phyloP scores from a whole-genome alignment of 2,113 vertebrate species.

The Aldabrachelys gigantea region DNA sequence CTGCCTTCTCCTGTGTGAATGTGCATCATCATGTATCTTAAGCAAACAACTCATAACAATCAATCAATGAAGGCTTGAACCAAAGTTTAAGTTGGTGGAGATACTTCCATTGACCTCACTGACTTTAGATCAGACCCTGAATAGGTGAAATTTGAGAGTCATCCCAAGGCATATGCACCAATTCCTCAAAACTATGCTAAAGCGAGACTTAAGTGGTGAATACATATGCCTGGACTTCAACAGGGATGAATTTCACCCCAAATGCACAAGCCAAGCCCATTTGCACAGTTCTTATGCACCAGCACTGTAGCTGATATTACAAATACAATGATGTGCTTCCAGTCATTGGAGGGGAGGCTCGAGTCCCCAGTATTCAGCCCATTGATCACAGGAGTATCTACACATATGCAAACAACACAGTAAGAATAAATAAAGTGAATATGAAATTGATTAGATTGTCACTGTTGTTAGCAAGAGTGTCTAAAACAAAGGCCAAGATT shows the following conservation, averaged over 20 bases:
- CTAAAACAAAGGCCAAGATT: background rate
- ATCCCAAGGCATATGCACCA: background rate
- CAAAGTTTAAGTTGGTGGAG: background rate
- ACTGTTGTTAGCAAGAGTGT: background rate
- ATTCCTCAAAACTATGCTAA: background rate
- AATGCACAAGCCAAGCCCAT: background rate
- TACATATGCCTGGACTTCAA: background rate
- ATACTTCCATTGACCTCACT: background rate
- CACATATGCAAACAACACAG: background rate
- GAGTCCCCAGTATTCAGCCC: background rate
- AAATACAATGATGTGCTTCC: background rate
- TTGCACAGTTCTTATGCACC: background rate
- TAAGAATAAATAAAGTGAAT: background rate
- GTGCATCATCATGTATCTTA: background rate
- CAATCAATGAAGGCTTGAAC: background rate
- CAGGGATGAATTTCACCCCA: background rate
- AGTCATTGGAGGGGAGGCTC: accelerated
- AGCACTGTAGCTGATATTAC: background rate
- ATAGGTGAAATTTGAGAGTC: conserved; percentile 6
- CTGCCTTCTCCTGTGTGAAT: background rate
- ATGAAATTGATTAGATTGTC: background rate
- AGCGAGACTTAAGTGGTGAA: background rate
- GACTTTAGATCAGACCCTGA: background rate
- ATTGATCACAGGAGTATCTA: background rate
- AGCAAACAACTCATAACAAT: background rate